Percentiles rank a stretch among this genome's conserved stretches.
Evolutionary conservation across 2,113 vertebrate genomes (phyloP).

Genomic region (Coptodon rendalli): DNA sequence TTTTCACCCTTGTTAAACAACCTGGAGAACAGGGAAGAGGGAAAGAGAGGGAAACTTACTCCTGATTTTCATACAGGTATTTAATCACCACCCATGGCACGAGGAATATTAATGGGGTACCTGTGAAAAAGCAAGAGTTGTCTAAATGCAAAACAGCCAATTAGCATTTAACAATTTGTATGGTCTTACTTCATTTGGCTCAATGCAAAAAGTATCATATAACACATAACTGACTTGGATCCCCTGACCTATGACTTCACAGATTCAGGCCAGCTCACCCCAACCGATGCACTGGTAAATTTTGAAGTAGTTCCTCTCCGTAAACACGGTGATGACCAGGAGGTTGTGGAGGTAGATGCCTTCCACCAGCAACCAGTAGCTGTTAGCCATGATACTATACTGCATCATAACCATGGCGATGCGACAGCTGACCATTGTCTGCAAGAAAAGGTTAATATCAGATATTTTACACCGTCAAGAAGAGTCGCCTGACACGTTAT

Average conservation of each 20-base stretch:
- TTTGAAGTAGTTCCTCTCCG: conserved; percentile 88
- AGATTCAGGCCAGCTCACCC: conserved; percentile 77
- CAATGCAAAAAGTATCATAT: neutral
- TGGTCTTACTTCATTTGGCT: neutral
- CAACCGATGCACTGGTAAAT: conserved; percentile 93
- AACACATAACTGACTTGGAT: neutral
- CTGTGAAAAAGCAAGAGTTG: conserved; percentile 58
- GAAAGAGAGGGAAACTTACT: conserved; percentile 76
- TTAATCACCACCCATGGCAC: conserved; percentile 85
- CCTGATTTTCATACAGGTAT: conserved; percentile 86
- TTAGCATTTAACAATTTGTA: neutral
- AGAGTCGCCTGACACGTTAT: neutral
- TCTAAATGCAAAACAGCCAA: neutral
- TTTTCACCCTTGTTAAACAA: neutral
- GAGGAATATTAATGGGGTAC: conserved; percentile 86
- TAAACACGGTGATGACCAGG: conserved; percentile 88
- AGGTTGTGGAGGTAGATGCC: conserved; percentile 95
- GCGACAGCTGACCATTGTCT: conserved; percentile 87
- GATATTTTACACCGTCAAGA: neutral
- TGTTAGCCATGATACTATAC: conserved; percentile 95
- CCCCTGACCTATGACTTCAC: neutral
- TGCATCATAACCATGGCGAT: conserved; percentile 95
- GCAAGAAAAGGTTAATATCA: neutral
- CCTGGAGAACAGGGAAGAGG: neutral
- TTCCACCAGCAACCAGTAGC: conserved; percentile 97